phyloP scores from a whole-genome alignment of 2,113 vertebrate genomes.

The Myodes glareolus region DNA sequence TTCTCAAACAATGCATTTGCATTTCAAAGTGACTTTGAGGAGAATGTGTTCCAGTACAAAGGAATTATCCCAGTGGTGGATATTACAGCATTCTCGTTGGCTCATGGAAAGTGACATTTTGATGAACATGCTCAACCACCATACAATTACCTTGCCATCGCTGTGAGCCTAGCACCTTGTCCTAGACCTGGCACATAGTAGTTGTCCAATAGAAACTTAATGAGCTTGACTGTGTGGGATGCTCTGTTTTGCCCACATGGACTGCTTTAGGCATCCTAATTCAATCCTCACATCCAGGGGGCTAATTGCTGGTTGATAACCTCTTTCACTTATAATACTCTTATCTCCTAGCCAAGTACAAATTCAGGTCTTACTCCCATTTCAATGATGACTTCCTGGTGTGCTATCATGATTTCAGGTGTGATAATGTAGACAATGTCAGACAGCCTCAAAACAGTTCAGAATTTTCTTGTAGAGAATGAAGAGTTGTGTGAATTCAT shows the following conservation, averaged over 20 bases:
- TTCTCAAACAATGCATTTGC: neutral
- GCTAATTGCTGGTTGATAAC: neutral
- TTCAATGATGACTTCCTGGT: neutral
- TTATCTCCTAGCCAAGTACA: neutral
- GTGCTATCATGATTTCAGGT: neutral
- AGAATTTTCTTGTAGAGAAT: neutral
- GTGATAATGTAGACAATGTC: neutral
- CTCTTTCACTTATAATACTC: neutral
- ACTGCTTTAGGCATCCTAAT: neutral
- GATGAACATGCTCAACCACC: neutral
- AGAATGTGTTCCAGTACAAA: neutral
- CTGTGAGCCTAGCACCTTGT: neutral
- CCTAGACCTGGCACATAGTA: neutral
- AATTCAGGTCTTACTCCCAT: neutral
- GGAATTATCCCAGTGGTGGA: neutral
- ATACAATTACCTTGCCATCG: neutral
- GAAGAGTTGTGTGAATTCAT: neutral
- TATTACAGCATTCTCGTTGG: neutral
- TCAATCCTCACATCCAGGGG: neutral
- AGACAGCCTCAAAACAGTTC: neutral
- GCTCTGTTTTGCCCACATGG: neutral
- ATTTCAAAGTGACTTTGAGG: neutral
- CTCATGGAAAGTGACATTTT: neutral
- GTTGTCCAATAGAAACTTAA: neutral
- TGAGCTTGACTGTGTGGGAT: neutral